Base-by-base conservation (phyloP, 2,888 invertebrate species). In the Coenonympha arcania region DNA sequence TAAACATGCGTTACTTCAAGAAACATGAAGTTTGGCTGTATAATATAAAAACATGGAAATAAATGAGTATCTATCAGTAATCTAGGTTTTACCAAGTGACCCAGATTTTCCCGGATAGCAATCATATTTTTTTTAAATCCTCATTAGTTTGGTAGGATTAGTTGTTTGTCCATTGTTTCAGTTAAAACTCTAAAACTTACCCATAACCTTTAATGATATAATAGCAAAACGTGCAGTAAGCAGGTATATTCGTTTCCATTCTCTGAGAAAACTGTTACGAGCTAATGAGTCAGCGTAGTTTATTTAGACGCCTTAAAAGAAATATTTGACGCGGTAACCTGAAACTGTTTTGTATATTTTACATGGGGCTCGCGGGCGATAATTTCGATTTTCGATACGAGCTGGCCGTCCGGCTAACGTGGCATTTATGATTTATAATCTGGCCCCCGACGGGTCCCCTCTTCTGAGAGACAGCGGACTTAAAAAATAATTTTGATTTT, bases 351-450 rank as follows among this genome's bases (percentile, higher is more conserved):
- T 79, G 79, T 79, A 80, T 79, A 82, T 78, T 78, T 76, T 76
- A 76, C 73, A 72, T 68, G 65, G 60, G 64, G 71, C 72, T 78
- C 60, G 70, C 72, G 71, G 76, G 74, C 78, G 81, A 81, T 84
- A 80, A 84, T 82, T 84, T 81, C 69, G 76, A 77, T 79, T 82
- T 84, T 81, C 69, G 76, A 77, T 79, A 72, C 75, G 62, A 71
- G 65, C 66, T 56, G 59, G 66, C 69, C 68, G 71, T 71, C 65
- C 67, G 67, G 64, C 73, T 77, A 76, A 81, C 79, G 76, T 79
- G 84, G 80, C 82, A 76, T 74, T 77, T 82, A 80, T 84, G 84
- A 83, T 84, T 84, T 84, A 84, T 82, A 83, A 81, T 79, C 81
- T 73, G 71, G 78, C 71, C 79, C 65, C 72, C 76, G 76, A 76